Base-by-base conservation (phyloP, 1,140 invertebrate genomes). In the Nebria ingens region DNA sequence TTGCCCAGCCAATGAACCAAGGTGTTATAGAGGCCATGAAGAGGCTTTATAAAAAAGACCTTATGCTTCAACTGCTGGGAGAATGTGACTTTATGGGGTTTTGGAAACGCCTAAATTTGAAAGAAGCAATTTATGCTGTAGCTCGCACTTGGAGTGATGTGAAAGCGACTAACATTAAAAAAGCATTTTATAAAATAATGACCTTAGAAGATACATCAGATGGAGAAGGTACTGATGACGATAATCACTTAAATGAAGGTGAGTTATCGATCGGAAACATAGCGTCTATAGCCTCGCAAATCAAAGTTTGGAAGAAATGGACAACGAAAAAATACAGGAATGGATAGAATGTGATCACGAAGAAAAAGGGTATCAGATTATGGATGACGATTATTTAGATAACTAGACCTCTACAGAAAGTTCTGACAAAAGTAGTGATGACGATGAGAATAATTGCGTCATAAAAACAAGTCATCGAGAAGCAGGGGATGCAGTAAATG, bases 131-230 rank as follows among this genome's bases (percentile, higher is more conserved):
- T 29, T 29, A 29, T 29, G 25, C 25, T 29, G 58, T 59, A 21
- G 53, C 55, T 38, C 22, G 23, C 38, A 34, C 55, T 29, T 59
- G 58, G 51, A 53, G 45, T 50, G 58, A 29, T 53, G 58, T 57
- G 40, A 56, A 59, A 51, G 40, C 38, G 21, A 56, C 38, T 4
- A 59, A 12, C 17, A 53, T 56, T 22, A 56, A 59, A 57, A 56
- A 53, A 38, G 50, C 55, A 38, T 57, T 59, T 59, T 57, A 59
- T 29, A 59, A 59, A 57, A 57, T 57, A 59, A 56, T 59, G 58
- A 59, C 58, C 17, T 51, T 59, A 56, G 45, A 55, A 40, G 45
- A 51, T 29, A 29, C 25, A 29, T 4, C 25, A 29, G 25, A 29
- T 29, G 25, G n/a, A 29, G 25, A 29, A 29, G 25, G 25, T 29